A percentile compares a stretch with the other conserved stretches of the same genome.
Conservation (phyloP, 2,113 vertebrate species). For the Anthoscopus minutus region DNA sequence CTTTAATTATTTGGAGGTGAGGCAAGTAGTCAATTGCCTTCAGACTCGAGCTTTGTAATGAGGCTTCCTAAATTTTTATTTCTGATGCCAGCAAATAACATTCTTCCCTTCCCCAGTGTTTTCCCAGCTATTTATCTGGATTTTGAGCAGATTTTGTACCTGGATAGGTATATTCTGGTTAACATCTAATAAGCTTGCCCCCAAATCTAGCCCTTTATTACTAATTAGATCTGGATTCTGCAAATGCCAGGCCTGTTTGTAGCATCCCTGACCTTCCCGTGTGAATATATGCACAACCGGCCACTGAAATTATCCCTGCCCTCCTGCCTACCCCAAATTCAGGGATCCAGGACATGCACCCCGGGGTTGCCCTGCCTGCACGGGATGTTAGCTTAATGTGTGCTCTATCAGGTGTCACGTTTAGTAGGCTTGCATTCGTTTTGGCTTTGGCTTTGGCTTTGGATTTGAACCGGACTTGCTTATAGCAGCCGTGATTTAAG, state of each 20-base stretch:
- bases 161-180: fast-evolving
- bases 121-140: background rate
- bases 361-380: background rate
- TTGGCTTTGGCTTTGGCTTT: background rate
- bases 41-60: background rate
- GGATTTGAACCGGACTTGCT: background rate
- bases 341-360: background rate
- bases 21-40: background rate
- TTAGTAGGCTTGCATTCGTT: fast-evolving
- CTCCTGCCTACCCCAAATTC: background rate
- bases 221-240: background rate
- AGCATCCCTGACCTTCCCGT: background rate
- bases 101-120: background rate
- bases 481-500: background rate
- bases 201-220: background rate
- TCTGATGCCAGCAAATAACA: background rate
- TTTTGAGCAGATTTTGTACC: background rate
- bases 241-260: background rate
- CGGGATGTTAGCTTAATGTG: fast-evolving
- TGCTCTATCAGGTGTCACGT: fast-evolving
- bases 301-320: background rate
- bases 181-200: background rate
- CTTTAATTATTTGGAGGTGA: background rate
- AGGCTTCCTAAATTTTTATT: background rate
- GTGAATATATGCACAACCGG: background rate